Conservation (phyloP, 2,797 vertebrate species). For the Rachycentron canadum region DNA sequence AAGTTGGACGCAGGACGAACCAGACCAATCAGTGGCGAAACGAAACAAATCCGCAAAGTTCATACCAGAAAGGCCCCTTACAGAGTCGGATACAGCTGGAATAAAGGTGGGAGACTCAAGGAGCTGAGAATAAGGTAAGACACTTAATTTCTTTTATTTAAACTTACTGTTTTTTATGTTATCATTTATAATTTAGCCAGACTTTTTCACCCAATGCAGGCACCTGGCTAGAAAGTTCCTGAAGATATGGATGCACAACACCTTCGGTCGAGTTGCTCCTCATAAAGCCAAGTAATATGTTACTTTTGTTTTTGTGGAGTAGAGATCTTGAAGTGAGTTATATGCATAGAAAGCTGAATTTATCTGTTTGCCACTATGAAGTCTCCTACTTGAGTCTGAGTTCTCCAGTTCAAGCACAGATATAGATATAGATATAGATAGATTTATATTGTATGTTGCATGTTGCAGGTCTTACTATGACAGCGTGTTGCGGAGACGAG, state of each 20-base stretch:
- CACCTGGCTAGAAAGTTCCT: constrained; percentile 92
- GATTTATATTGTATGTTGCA: constrained; percentile 6
- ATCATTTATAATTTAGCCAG: neutral
- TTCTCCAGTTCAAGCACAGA: neutral
- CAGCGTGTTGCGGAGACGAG: constrained; percentile 76
- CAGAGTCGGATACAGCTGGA: constrained; percentile 79
- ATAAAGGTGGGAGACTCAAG: constrained; percentile 85
- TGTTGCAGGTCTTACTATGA: constrained; percentile 83
- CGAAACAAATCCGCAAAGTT: constrained; percentile 46
- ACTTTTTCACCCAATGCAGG: constrained; percentile 71
- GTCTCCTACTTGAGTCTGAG: neutral
- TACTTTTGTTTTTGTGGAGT: neutral
- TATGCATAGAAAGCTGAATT: neutral
- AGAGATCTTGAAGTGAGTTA: neutral
- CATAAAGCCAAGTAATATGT: constrained; percentile 87
- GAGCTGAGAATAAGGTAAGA: constrained; percentile 88
- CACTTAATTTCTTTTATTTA: neutral
- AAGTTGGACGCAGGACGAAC: constrained; percentile 7
- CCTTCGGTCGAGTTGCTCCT: constrained; percentile 90
- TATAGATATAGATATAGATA: too few species aligned
- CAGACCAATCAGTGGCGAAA: constrained; percentile 5
- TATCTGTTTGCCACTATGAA: neutral
- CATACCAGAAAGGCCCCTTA: constrained; percentile 53
- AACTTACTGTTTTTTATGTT: neutral
- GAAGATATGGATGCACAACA: constrained; percentile 88